These are phyloP conservation scores for Eupithecia abbreviata DNA, from an alignment of 2,888 invertebrate species.

Conservation along the genomic window DNA sequence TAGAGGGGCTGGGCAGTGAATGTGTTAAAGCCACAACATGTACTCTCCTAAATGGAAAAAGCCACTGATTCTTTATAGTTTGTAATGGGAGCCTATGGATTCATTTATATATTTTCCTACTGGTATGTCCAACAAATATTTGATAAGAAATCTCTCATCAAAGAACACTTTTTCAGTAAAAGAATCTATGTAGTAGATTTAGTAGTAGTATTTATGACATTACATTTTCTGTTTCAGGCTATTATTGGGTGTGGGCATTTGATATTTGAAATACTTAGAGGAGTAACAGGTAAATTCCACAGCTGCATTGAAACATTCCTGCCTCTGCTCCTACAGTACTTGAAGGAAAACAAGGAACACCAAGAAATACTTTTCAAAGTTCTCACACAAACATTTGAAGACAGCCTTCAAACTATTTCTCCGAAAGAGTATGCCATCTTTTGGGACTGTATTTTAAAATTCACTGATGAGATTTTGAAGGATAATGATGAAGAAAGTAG, in stretches of 20 bases:
- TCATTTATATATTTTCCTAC: too few relatives aligned
- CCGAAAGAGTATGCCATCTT: slow-evolving; percentile 86
- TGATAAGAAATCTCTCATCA: too few relatives aligned
- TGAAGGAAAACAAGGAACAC: slow-evolving; percentile 79
- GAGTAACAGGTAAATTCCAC: slow-evolving; percentile 93
- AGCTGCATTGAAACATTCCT: slow-evolving; percentile 90
- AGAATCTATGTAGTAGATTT: neutral
- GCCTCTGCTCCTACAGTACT: slow-evolving; percentile 85
- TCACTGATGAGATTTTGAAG: slow-evolving; percentile 66
- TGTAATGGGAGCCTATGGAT: too few relatives aligned
- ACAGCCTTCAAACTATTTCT: slow-evolving; percentile 85
- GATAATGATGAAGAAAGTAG: slow-evolving; percentile 64
- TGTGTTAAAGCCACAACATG: too few relatives aligned
- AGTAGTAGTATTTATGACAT: slow-evolving; percentile 41
- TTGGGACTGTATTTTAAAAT: slow-evolving; percentile 83
- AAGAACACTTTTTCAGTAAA: neutral
- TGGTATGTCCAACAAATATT: too few relatives aligned
- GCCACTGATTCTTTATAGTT: too few relatives aligned
- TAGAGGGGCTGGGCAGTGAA: too few relatives aligned
- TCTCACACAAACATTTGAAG: slow-evolving; percentile 85
- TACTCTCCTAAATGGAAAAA: too few relatives aligned
- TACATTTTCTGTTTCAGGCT: slow-evolving; percentile 80
- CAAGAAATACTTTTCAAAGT: slow-evolving; percentile 86
- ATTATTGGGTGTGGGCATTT: slow-evolving; percentile 92
- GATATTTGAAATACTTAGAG: slow-evolving; percentile 94